Percentiles rank a stretch among this genome's conserved stretches.
Conservation (phyloP, 2,113 vertebrate genomes). For the Butorides virescens region DNA sequence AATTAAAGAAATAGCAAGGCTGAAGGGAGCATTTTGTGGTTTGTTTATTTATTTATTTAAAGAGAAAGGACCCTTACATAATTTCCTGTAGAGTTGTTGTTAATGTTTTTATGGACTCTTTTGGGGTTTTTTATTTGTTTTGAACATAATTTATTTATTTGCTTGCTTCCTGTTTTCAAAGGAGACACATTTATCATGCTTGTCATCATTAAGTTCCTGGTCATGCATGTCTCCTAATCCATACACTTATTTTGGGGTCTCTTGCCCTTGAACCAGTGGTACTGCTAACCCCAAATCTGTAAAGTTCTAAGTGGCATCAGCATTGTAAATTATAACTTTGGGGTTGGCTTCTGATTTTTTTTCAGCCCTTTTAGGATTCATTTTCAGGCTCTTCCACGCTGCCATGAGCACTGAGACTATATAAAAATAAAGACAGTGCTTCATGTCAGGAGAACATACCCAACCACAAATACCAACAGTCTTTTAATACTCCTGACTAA, state of each 20-base stretch:
- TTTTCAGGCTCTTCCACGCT: neutral
- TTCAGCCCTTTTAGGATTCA: neutral
- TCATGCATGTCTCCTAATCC: neutral
- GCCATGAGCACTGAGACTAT: neutral
- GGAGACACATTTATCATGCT: neutral
- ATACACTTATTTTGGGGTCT: neutral
- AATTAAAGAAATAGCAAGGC: neutral
- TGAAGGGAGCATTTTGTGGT: neutral
- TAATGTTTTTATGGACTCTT: neutral
- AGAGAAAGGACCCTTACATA: neutral
- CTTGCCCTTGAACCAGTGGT: neutral
- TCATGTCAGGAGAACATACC: neutral
- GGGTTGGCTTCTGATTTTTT: neutral
- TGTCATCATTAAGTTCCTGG: neutral
- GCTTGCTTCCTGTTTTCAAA: neutral
- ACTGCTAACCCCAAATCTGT: neutral
- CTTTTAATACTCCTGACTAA: neutral
- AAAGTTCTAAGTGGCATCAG: neutral
- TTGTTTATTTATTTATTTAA: neutral
- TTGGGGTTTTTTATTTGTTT: neutral
- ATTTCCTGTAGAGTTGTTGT: neutral
- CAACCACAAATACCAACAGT: neutral
- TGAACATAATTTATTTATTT: neutral
- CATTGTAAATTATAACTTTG: neutral
- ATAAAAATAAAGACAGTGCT: neutral